Evolutionary conservation across 1,140 invertebrate genomes (phyloP), one percentile per base, ranked within the genome.

Genomic region (Tetragonula clypearis): DNA sequence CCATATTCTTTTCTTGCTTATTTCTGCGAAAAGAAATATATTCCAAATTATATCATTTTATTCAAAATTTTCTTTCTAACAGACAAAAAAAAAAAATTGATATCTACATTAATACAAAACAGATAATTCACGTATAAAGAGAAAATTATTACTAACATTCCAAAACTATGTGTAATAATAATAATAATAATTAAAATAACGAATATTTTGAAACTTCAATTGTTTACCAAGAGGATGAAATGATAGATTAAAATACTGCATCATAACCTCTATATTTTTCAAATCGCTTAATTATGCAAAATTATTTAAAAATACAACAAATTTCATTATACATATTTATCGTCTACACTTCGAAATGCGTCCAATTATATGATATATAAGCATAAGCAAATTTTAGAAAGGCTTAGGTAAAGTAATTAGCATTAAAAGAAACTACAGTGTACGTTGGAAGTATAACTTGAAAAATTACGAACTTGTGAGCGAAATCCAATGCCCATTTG

Each of bases 401-500:
- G 49, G 62, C n/a, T 66, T 12, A 60, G 73, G 9, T 5, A 77
- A 68, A 12, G 53, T 49, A 49, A 17, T 53, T n/a, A n/a, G 35
- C 4, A 68, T 85, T 68, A 26, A 71, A 71, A 60, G 19, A 53
- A 49, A 49, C 53, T 49, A 9, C 49, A 56, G 35, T 79, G 17
- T 19, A 55, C 15, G 9, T n/a, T 11, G 69, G 84, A 72, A 49
- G 69, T 65, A 41, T 26, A 56, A 84, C 30, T 85, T 76, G 21
- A 69, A 66, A 75, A 56, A 55, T 82, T 87, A 93, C 92, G 15
- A 91, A 95, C 95, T 94, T 95, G 81, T 95, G 91, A 60, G 93
- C 90, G 80, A 95, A 95, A 87, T 95, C 95, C 49, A 95, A 78
- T 17, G 95, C 91, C 95, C 95, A 95, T 84, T 95, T 95, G 9